Percentiles rank a stretch among this genome's conserved stretches.
phyloP scores from a whole-genome alignment of 2,113 vertebrate genomes.

The Dinomys branickii region DNA sequence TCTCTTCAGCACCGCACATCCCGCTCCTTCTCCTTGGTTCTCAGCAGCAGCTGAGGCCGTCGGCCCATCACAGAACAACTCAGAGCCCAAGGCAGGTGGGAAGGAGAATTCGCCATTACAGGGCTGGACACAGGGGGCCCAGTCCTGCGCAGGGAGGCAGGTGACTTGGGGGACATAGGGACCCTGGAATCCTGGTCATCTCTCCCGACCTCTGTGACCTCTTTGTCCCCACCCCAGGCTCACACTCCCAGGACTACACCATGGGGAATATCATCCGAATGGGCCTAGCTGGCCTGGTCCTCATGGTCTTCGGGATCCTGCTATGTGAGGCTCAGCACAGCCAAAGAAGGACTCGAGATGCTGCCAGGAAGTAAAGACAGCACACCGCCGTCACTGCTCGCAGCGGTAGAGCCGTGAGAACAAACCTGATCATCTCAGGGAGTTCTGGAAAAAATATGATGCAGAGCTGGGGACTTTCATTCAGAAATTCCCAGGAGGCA shows the following conservation, averaged over 20 bases:
- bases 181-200: too few relatives aligned
- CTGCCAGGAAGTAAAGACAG: neutral
- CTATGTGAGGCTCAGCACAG: neutral
- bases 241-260: neutral
- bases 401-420: too few relatives aligned
- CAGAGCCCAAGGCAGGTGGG: neutral
- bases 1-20: neutral
- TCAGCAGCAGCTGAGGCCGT: neutral
- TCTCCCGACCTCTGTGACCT: neutral
- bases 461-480: too few relatives aligned
- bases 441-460: too few relatives aligned
- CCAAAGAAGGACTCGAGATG: too few relatives aligned
- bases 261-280: neutral
- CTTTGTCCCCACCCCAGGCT: neutral
- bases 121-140: too few relatives aligned
- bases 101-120: neutral
- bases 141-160: accelerated
- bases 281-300: neutral
- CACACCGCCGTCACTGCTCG: accelerated
- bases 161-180: accelerated
- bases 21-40: neutral
- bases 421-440: too few relatives aligned
- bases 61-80: neutral
- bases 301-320: neutral
- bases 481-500: too few relatives aligned